phyloP scores from a whole-genome alignment of 2,113 vertebrate genomes.

The Sardina pilchardus region DNA sequence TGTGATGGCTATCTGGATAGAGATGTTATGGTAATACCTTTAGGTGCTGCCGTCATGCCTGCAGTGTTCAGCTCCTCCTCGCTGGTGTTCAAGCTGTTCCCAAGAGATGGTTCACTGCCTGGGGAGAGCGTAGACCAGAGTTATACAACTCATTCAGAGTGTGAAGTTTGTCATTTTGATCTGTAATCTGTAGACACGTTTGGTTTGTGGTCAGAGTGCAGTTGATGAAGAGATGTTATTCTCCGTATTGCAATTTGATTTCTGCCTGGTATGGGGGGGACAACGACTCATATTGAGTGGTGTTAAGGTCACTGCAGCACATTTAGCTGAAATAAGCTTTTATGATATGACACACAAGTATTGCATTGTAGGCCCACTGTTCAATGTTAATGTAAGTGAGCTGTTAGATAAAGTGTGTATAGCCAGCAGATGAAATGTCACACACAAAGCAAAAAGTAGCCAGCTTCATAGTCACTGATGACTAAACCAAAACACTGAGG shows the following conservation, averaged over 20 bases:
- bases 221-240: background rate
- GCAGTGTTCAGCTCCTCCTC: constrained; percentile 76
- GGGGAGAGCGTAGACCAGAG: constrained; percentile 28
- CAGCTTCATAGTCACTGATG: background rate
- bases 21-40: constrained; percentile 66
- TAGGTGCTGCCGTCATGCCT: constrained; percentile 60
- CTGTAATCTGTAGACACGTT: background rate
- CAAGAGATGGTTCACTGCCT: constrained; percentile 74
- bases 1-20: constrained; percentile 46
- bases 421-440: background rate
- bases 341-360: no score
- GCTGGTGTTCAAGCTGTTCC: constrained; percentile 74
- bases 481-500: background rate
- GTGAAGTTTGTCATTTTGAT: constrained; percentile 2
- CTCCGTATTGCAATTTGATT: background rate
- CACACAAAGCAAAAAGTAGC: background rate
- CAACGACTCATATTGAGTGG: background rate
- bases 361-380: no score
- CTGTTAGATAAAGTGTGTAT: background rate
- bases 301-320: background rate
- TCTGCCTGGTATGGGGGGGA: background rate
- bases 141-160: background rate
- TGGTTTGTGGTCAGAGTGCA: background rate
- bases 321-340: background rate
- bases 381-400: background rate